phyloP scores from a whole-genome alignment of 2,113 vertebrate species.

The Pitta sordida region DNA sequence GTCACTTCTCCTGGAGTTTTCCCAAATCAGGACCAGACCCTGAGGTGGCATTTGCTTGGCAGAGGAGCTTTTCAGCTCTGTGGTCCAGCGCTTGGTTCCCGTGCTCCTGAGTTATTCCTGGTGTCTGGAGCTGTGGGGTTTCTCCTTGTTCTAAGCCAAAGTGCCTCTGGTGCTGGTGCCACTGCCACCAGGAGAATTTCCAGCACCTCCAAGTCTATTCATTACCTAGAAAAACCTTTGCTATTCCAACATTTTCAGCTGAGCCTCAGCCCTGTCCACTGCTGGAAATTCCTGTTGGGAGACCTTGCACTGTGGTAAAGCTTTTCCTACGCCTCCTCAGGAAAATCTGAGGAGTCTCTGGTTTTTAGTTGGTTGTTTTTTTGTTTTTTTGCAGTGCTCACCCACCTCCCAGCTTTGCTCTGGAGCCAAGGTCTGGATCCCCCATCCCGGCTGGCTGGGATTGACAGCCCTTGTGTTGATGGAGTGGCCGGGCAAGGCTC shows the following conservation, averaged over 20 bases:
- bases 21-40: neutral
- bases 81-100: neutral
- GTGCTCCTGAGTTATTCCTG: neutral
- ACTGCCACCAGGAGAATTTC: neutral
- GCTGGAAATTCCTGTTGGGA: neutral
- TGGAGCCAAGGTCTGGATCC: neutral
- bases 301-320: neutral
- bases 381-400: neutral
- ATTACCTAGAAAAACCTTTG: neutral
- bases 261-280: neutral
- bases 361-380: too few species aligned
- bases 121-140: neutral
- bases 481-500: neutral
- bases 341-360: neutral
- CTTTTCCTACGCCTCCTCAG: accelerated
- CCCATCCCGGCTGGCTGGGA: neutral
- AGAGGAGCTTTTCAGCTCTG: neutral
- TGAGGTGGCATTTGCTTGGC: neutral
- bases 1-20: neutral
- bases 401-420: neutral
- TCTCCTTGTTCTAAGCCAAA: neutral
- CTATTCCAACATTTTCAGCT: neutral
- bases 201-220: neutral
- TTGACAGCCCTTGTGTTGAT: neutral
- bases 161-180: too few species aligned